Conservation (phyloP, 2,888 invertebrate species). For the Sympetrum striolatum region DNA sequence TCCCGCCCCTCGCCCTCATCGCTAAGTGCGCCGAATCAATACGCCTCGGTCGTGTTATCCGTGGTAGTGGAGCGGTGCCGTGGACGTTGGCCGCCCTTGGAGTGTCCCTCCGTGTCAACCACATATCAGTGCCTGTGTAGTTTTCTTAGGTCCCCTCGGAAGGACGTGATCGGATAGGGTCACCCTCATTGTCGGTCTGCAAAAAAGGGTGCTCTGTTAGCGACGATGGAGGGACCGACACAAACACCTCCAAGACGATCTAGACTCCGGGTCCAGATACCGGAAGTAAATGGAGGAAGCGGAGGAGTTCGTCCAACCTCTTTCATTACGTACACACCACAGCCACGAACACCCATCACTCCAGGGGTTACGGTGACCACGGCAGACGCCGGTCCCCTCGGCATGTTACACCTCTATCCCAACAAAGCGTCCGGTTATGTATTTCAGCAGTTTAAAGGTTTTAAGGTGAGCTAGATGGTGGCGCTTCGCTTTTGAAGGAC, state of each 20-base stretch:
- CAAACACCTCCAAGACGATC: constrained; percentile 1
- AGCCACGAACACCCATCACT: constrained; percentile 8
- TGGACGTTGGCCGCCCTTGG: background rate
- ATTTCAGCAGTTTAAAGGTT: constrained; percentile 77
- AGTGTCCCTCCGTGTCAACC: too few relatives aligned
- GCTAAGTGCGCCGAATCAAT: background rate
- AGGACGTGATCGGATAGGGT: background rate
- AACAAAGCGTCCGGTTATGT: constrained; percentile 78
- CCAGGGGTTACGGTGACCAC: constrained; percentile 14
- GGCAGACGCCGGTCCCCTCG: constrained; percentile 11
- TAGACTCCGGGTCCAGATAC: constrained; percentile 21
- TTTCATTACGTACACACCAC: background rate
- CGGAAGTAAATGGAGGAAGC: background rate
- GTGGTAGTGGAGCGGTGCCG: background rate
- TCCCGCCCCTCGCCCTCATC: background rate
- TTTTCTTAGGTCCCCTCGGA: background rate
- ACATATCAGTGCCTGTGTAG: background rate
- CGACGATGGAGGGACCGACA: background rate
- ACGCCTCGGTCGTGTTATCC: constrained; percentile 1
- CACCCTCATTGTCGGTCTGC: too few relatives aligned
- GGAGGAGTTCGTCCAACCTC: constrained; percentile 6
- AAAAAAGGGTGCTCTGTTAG: background rate
- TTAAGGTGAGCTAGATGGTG: background rate
- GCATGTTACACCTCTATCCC: constrained; percentile 58
- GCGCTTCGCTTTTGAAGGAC: background rate